These are phyloP conservation scores for Columbina picui DNA, from an alignment of 2,113 vertebrate species.

Conservation along the genomic window DNA sequence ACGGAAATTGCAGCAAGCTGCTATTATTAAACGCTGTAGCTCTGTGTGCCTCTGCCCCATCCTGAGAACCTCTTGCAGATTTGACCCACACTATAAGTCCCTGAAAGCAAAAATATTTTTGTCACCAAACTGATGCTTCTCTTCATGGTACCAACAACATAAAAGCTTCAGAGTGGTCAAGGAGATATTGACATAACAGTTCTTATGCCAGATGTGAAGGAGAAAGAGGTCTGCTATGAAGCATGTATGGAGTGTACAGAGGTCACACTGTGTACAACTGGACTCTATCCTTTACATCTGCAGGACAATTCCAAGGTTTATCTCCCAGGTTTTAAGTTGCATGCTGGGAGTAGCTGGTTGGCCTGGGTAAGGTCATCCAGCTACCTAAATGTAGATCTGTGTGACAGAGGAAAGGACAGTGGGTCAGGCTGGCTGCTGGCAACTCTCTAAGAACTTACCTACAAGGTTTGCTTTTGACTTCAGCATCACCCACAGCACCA, in stretches of 20 bases:
- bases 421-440: neutral
- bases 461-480: neutral
- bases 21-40: neutral
- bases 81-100: neutral
- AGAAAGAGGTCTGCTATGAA: neutral
- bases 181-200: neutral
- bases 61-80: neutral
- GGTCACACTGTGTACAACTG: neutral
- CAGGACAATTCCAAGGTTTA: neutral
- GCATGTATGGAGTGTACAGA: neutral
- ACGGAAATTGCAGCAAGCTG: neutral
- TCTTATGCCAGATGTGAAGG: neutral
- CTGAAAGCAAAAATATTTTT: neutral
- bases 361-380: neutral
- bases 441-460: neutral
- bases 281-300: neutral
- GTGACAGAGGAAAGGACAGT: neutral
- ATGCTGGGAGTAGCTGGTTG: neutral
- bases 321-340: neutral
- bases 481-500: neutral
- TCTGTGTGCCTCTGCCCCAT: neutral
- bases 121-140: neutral
- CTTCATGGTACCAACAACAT: neutral
- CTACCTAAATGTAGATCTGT: neutral
- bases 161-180: neutral